These are phyloP conservation scores for Chascanopsetta lugubris DNA, from an alignment of 2,113 vertebrate species.

Conservation along the genomic window DNA sequence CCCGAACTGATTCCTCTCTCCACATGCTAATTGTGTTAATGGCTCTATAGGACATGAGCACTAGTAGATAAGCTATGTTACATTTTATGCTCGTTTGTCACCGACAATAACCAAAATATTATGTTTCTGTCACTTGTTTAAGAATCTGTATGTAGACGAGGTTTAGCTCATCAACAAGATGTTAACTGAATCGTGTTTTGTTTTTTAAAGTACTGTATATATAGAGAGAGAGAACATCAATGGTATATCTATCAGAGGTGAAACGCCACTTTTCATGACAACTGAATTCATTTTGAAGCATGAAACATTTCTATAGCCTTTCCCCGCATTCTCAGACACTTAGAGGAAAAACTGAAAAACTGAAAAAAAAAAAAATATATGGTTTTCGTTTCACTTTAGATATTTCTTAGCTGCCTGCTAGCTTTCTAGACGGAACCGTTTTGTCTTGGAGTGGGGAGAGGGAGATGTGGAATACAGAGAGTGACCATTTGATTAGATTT, in stretches of 20 bases:
- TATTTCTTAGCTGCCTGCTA: constrained; percentile 68
- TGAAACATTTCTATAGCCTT: constrained; percentile 91
- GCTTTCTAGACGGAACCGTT: constrained; percentile 46
- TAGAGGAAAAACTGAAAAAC: constrained; percentile 52
- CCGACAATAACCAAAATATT: constrained; percentile 94
- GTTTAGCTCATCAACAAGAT: constrained; percentile 68
- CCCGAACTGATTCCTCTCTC: constrained; percentile 70
- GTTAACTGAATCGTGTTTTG: constrained; percentile 63
- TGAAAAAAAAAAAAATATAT: constrained; percentile 47
- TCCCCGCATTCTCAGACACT: constrained; percentile 80
- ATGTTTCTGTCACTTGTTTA: constrained; percentile 85
- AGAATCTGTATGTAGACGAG: constrained; percentile 70
- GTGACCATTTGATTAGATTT: constrained; percentile 11
- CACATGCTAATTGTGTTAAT: constrained; percentile 60
- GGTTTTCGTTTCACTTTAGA: constrained; percentile 73
- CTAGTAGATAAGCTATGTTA: constrained; percentile 82
- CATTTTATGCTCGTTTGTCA: constrained; percentile 87
- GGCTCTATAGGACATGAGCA: constrained; percentile 65
- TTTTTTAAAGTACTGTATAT: constrained; percentile 75
- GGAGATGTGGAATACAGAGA: constrained; percentile 19
- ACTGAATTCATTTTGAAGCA: constrained; percentile 89
- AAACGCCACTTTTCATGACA: constrained; percentile 91
- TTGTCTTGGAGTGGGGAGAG: constrained; percentile 18
- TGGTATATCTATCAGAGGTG: constrained; percentile 85
- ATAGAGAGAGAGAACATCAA: constrained; percentile 77